A percentile compares a stretch with the other conserved stretches of the same genome.
Conservation (phyloP, 2,797 vertebrate species). For the Oreortyx pictus region DNA sequence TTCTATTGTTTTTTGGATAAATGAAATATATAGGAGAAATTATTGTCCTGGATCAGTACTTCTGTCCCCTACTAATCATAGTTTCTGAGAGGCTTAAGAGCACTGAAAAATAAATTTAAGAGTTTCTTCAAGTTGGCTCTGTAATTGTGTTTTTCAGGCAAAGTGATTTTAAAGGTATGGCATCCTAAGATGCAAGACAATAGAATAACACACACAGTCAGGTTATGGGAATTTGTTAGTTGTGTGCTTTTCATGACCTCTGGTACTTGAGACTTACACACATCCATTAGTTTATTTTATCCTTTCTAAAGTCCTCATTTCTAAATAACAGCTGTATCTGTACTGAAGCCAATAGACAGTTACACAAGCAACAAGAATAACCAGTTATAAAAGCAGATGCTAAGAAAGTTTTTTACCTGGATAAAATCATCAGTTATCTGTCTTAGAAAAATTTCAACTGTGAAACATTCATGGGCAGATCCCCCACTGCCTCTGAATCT, state of each 20-base stretch:
- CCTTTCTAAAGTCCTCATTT: neutral
- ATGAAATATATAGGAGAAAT: neutral
- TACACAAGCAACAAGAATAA: neutral
- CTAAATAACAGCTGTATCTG: constrained; percentile 13
- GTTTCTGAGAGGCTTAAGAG: constrained; percentile 3
- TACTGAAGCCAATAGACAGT: neutral
- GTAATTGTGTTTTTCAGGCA: neutral
- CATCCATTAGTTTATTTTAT: neutral
- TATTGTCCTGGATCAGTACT: neutral
- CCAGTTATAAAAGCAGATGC: neutral
- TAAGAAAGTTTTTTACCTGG: neutral
- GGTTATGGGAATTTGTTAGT: neutral
- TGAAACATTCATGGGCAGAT: neutral
- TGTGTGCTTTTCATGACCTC: neutral
- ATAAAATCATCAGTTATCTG: neutral
- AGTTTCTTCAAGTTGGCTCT: neutral
- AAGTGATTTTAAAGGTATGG: neutral
- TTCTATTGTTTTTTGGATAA: neutral
- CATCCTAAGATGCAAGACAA: neutral
- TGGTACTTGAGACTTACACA: neutral
- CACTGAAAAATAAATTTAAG: neutral
- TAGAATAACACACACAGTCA: neutral
- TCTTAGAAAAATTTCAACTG: neutral
- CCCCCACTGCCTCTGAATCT: neutral
- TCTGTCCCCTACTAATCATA: neutral